Evolutionary conservation across 2,888 invertebrate species (phyloP).

Genomic region (Criorhina ranunculi): DNA sequence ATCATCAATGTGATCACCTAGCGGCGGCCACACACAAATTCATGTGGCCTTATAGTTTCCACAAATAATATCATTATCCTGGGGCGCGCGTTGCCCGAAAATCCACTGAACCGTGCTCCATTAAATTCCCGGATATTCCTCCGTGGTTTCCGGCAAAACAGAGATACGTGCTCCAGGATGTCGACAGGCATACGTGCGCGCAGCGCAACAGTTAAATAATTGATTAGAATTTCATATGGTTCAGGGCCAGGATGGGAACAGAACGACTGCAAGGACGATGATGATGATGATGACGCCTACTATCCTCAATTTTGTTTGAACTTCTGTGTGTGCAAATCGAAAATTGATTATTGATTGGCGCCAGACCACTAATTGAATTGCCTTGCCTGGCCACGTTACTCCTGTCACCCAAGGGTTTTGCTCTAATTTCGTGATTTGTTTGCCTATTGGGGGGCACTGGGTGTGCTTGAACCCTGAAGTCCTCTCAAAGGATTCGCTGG

Average conservation of each 20-base stretch:
- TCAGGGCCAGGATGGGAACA: conserved; percentile 25
- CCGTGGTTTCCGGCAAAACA: conserved; percentile 55
- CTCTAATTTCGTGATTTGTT: conserved; percentile 71
- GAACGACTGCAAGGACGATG: conserved; percentile 27
- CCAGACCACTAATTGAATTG: conserved; percentile 77
- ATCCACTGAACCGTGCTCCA: conserved; percentile 47
- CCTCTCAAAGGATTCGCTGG: conserved; percentile 30
- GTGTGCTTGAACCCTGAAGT: not conserved
- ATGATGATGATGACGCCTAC: conserved; percentile 1
- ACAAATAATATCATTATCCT: conserved; percentile 56
- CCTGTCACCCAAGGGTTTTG: conserved; percentile 44
- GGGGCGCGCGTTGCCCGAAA: conserved; percentile 34
- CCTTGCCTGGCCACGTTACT: conserved; percentile 48
- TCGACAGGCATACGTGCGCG: not conserved
- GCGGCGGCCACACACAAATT: conserved; percentile 40
- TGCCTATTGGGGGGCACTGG: conserved; percentile 28
- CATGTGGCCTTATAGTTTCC: conserved; percentile 29
- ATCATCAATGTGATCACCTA: not conserved
- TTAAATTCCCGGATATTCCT: conserved; percentile 56
- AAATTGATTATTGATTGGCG: conserved; percentile 78
- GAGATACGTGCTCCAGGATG: conserved; percentile 22
- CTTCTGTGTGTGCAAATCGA: conserved; percentile 61
- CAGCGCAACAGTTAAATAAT: conserved; percentile 73
- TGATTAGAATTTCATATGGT: conserved; percentile 70
- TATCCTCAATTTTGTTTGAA: conserved; percentile 48